These are phyloP conservation scores for Matsumurasca onukii DNA, from an alignment of 1,140 invertebrate species.

Conservation along the genomic window DNA sequence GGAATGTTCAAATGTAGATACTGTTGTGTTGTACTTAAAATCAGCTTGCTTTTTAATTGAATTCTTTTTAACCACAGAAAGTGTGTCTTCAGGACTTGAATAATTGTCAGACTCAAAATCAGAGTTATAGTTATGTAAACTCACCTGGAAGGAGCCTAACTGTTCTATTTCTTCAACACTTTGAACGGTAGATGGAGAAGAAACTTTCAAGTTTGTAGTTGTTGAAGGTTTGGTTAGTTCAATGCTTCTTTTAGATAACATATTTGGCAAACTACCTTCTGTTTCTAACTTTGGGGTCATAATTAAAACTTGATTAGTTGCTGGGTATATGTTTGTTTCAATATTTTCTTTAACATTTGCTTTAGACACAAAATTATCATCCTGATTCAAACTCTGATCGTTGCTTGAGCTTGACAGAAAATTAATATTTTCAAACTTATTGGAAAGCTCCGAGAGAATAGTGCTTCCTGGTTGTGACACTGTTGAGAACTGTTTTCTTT, in stretches of 20 bases:
- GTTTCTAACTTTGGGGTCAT: background rate
- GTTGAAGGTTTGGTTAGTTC: background rate
- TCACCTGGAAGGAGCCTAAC: too few relatives aligned
- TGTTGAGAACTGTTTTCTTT: background rate
- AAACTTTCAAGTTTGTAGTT: background rate
- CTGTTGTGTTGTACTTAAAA: too few relatives aligned
- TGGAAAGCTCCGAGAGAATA: background rate
- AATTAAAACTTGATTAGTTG: background rate
- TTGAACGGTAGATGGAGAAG: too few relatives aligned
- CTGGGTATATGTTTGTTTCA: background rate
- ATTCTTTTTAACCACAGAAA: too few relatives aligned
- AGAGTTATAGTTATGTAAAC: too few relatives aligned
- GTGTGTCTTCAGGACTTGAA: too few relatives aligned
- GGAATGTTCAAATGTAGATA: too few relatives aligned
- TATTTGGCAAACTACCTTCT: background rate
- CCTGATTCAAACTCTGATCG: background rate
- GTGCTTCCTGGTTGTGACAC: background rate
- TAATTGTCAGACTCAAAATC: too few relatives aligned
- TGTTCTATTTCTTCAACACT: too few relatives aligned
- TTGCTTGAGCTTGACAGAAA: background rate
- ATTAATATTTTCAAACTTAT: constrained; percentile 9
- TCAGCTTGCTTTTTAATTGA: too few relatives aligned
- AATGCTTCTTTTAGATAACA: background rate
- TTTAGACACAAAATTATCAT: background rate
- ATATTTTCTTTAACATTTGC: background rate